A percentile compares a stretch with the other conserved stretches of the same genome.
These are phyloP conservation scores for Burhinus oedicnemus DNA, from an alignment of 2,113 vertebrate species.

Conservation along the genomic window DNA sequence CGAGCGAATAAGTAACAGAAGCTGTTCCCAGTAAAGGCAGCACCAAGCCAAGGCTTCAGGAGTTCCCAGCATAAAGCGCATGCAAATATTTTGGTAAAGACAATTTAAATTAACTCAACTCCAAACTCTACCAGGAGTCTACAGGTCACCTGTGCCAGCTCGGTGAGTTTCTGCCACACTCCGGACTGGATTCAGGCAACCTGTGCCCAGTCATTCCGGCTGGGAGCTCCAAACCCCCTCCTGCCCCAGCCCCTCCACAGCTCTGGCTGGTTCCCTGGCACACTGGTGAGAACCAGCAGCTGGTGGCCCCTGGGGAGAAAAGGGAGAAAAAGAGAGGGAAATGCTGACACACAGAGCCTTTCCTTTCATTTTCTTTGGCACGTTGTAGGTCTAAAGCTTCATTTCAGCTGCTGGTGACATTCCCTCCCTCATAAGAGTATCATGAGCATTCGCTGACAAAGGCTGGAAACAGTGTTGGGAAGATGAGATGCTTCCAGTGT, in stretches of 20 bases:
- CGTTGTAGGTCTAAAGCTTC: background rate
- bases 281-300: background rate
- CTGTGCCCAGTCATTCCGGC: fast-evolving
- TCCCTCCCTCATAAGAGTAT: background rate
- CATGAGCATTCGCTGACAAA: conserved; percentile 11
- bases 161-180: fast-evolving
- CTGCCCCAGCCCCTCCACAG: background rate
- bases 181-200: background rate
- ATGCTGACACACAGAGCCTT: background rate
- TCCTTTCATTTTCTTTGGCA: conserved; percentile 11
- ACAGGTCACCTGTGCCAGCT: background rate
- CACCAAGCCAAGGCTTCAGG: background rate
- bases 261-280: background rate
- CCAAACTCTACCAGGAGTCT: background rate
- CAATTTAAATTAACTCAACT: background rate
- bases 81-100: background rate
- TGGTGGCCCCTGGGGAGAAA: background rate
- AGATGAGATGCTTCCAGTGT: conserved; percentile 28
- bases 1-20: background rate
- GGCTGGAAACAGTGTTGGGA: background rate
- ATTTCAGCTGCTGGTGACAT: conserved; percentile 9
- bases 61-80: background rate
- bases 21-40: background rate
- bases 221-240: background rate
- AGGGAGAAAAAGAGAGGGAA: background rate